These are phyloP conservation scores for Myathropa florea DNA, from an alignment of 2,888 invertebrate species.

Conservation along the genomic window DNA sequence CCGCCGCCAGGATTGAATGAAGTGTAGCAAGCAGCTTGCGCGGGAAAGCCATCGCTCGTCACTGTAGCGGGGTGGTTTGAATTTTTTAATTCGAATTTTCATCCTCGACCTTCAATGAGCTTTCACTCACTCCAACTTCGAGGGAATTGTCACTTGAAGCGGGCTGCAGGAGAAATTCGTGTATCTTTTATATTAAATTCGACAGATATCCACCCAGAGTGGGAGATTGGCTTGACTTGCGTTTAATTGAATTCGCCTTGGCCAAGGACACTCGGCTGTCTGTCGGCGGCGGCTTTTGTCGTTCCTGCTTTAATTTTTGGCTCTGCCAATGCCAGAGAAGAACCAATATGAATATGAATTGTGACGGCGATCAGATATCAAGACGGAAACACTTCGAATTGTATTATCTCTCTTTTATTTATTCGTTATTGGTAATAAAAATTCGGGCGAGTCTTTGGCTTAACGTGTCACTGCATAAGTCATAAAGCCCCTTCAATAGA, in stretches of 20 bases:
- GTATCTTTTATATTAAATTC: constrained; percentile 1
- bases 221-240: constrained; percentile 3
- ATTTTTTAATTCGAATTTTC: constrained; percentile 40
- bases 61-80: constrained; percentile 1
- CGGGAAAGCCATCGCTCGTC: neutral
- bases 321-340: neutral
- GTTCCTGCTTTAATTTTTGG: neutral
- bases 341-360: constrained; percentile 39
- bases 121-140: neutral
- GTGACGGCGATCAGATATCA: constrained; percentile 23
- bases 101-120: constrained; percentile 13
- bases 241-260: constrained; percentile 30
- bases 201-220: neutral
- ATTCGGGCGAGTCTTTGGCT: constrained; percentile 18
- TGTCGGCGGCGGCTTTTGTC: neutral
- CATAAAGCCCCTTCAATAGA: constrained; percentile 30
- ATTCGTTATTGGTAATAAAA: constrained; percentile 28
- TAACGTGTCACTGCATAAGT: constrained; percentile 27
- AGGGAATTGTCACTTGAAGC: constrained; percentile 11
- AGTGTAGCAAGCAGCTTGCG: neutral
- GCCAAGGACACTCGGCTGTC: neutral
- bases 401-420: constrained; percentile 38
- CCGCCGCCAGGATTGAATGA: neutral
- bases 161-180: neutral
- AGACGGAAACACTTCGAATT: constrained; percentile 33